Evolutionary conservation across 2,113 vertebrate genomes (phyloP).

Genomic region (Rhadina sibilatrix): DNA sequence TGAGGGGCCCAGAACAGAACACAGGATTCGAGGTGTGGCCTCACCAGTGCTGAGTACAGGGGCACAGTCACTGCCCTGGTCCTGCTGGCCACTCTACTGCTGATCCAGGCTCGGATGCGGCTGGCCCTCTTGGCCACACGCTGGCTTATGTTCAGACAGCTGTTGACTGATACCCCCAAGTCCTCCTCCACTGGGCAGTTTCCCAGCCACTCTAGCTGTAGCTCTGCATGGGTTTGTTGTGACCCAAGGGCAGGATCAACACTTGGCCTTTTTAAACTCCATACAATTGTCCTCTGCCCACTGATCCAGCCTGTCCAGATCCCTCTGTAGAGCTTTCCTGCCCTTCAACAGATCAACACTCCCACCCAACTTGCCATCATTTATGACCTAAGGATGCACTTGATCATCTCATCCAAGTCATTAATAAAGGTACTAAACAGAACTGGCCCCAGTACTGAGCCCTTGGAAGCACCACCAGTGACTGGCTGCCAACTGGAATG

Average conservation of each 20-base stretch:
- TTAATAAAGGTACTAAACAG: background rate
- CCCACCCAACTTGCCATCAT: too few relatives aligned
- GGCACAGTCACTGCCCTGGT: background rate
- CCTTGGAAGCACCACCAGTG: background rate
- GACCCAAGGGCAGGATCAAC: background rate
- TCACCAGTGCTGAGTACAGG: background rate
- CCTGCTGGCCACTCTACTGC: background rate
- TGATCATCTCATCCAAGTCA: background rate
- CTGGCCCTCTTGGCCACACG: accelerated
- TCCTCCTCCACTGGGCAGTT: background rate
- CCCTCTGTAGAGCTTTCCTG: background rate
- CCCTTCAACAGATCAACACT: background rate
- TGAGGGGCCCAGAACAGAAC: background rate
- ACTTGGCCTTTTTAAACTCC: background rate
- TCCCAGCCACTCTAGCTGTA: background rate
- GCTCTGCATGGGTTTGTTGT: background rate
- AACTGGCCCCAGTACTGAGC: background rate
- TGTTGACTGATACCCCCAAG: background rate
- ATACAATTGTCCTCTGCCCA: background rate
- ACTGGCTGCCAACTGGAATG: background rate
- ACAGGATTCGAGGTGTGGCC: accelerated
- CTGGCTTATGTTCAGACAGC: background rate
- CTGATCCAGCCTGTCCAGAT: background rate
- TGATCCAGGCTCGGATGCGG: background rate
- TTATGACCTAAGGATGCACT: background rate